phyloP scores from a whole-genome alignment of 2,888 invertebrate genomes.

The Bellardia pandia region DNA sequence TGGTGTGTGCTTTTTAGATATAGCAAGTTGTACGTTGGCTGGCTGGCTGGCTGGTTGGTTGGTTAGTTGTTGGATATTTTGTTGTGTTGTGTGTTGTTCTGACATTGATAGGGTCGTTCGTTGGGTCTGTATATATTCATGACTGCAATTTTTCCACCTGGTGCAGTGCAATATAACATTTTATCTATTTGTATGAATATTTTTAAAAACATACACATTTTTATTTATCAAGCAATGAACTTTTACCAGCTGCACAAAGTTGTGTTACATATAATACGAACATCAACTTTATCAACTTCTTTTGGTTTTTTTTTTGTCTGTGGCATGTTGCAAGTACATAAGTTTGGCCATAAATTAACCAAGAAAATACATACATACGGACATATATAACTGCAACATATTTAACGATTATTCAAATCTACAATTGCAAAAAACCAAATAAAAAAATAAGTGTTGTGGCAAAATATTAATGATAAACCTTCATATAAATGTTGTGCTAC shows the following conservation, averaged over 20 bases:
- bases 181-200: slow-evolving; percentile 27
- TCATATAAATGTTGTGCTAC: slow-evolving; percentile 14
- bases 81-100: slow-evolving; percentile 16
- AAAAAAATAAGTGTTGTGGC: not conserved
- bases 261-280: not conserved
- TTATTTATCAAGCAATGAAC: slow-evolving; percentile 58
- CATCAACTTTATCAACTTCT: not conserved
- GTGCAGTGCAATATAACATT: slow-evolving; percentile 26
- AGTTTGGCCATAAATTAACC: slow-evolving; percentile 61
- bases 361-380: slow-evolving; percentile 19
- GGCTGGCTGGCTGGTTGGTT: not conserved
- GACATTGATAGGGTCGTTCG: slow-evolving; percentile 10
- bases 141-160: slow-evolving; percentile 51
- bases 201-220: not conserved
- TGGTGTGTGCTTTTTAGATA: not conserved
- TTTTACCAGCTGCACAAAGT: slow-evolving; percentile 31
- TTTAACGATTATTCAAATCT: slow-evolving; percentile 12
- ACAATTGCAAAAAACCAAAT: slow-evolving; percentile 12
- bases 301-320: not conserved
- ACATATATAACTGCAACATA: slow-evolving; percentile 37
- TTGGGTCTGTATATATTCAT: not conserved
- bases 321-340: slow-evolving; percentile 32
- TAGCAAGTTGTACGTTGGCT: not conserved
- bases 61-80: slow-evolving; percentile 2
- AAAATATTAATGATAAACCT: slow-evolving; percentile 41